Base-by-base conservation (phyloP, 2,888 invertebrate genomes). In the Xestia ashworthii region DNA sequence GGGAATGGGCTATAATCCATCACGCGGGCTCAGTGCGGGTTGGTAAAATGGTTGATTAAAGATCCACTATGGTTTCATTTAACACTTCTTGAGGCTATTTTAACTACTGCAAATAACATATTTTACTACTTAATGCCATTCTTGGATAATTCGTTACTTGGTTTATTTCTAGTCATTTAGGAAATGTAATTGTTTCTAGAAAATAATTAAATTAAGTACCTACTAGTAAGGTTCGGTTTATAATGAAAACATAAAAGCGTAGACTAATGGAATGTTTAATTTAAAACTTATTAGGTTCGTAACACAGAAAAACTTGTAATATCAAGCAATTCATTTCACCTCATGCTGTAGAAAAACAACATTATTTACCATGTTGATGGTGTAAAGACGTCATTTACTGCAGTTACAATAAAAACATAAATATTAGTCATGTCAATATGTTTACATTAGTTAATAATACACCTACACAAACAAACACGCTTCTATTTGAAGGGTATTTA, bases 181-280 rank as follows among this genome's bases (percentile, higher is more conserved):
- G 46, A 50, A 32, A 48, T 66, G 41, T 77, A 77, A 77, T 60
- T 48, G 32, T 44, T 44, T 19, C 19, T 60, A 62, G 38, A 38
- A 68, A 67, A 55, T 69, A 65, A 65, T 62, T 32, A 19, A 65
- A 55, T 41, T 48, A n/a, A n/a, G n/a, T n/a, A n/a, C n/a, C 22
- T 55, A 41, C 6, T 50, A 22, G n/a, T n/a, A 41, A 50, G 12
- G 16, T 38, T 46, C 25, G 14, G 1, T 48, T 53, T 16, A 14
- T 41, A 44, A 44, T 32, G 44, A 11, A 62, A 65, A 41, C 55
- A 67, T 67, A n/a, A 76, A 77, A 76, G 41, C 12, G 32, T 22
- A 41, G 14, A 38, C 64, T 50, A 60, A 80, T 53, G 5, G 41
- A 65, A 67, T 46, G 1, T 66, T 53, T 22, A 25, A 53, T 79